phyloP scores from a whole-genome alignment of 2,888 invertebrate species.

The Pheosia tremula region DNA sequence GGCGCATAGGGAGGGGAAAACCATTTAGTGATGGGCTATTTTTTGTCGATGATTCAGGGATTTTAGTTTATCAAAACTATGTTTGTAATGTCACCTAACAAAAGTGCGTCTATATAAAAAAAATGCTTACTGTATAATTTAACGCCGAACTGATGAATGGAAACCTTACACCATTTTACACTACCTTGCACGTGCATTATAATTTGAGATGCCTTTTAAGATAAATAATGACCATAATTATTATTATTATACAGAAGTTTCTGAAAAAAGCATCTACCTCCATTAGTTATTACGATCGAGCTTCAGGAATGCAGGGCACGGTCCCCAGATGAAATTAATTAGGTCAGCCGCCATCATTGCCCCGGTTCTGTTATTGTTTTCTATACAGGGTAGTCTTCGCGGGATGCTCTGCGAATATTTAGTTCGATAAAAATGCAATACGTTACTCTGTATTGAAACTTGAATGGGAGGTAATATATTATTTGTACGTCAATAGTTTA shows the following conservation, averaged over 20 bases:
- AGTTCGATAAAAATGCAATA: constrained; percentile 35
- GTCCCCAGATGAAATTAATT: constrained; percentile 31
- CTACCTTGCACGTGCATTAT: no score
- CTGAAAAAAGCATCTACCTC: constrained; percentile 15
- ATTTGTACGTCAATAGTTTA: no score
- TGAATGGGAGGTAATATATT: background rate
- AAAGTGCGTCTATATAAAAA: no score
- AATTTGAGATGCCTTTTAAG: background rate
- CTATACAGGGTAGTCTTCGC: constrained; percentile 11
- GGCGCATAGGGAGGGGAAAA: background rate
- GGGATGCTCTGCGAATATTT: background rate
- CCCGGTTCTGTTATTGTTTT: constrained; percentile 32
- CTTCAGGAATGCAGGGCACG: constrained; percentile 22
- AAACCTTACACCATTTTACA: no score
- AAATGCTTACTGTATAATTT: no score
- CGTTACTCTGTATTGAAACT: background rate
- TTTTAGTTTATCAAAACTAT: background rate
- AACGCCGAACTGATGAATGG: no score
- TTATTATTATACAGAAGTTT: background rate
- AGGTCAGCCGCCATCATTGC: constrained; percentile 33
- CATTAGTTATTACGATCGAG: constrained; percentile 30
- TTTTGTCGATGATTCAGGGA: background rate
- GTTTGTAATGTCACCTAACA: no score
- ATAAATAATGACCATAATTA: background rate
- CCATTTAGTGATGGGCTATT: background rate